Evolutionary conservation across 2,888 invertebrate genomes (phyloP).

Genomic region (Drosophila borborema): DNA sequence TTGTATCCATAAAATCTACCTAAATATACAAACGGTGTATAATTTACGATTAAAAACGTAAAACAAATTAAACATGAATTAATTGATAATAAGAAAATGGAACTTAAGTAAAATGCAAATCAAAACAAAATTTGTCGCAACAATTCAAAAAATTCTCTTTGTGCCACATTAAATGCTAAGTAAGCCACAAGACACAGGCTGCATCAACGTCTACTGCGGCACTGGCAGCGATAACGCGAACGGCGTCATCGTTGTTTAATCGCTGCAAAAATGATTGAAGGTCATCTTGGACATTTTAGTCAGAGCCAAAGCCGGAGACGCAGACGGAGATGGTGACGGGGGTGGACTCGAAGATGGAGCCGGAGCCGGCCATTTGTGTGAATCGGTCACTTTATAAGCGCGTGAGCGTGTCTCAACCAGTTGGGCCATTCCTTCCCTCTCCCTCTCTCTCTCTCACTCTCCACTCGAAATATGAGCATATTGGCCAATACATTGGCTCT

Average conservation of each 20-base stretch:
- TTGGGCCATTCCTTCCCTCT: slow-evolving; percentile 25
- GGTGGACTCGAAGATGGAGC: slow-evolving; percentile 7
- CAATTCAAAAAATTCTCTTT: slow-evolving; percentile 64
- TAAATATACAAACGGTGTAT: too few species aligned
- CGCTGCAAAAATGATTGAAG: slow-evolving; percentile 74
- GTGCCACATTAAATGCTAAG: slow-evolving; percentile 64
- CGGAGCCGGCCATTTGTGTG: slow-evolving; percentile 49
- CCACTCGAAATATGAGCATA: slow-evolving; percentile 13
- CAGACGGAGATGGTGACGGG: slow-evolving; percentile 20
- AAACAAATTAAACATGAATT: too few species aligned
- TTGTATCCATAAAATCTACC: too few species aligned
- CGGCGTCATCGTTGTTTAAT: slow-evolving; percentile 75
- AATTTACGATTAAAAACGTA: too few species aligned
- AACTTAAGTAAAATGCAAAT: slow-evolving; percentile 6
- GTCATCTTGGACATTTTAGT: slow-evolving; percentile 77
- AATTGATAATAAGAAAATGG: too few species aligned
- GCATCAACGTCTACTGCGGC: not conserved
- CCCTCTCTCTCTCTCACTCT: not conserved
- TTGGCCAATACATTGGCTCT: slow-evolving; percentile 61
- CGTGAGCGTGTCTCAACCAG: slow-evolving; percentile 76
- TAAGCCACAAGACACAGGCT: slow-evolving; percentile 42
- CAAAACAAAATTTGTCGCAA: slow-evolving; percentile 46
- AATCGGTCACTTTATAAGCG: slow-evolving; percentile 66
- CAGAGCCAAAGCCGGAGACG: slow-evolving; percentile 26
- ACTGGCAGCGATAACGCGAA: slow-evolving; percentile 2